Evolutionary conservation across 2,797 vertebrate species (phyloP).

Genomic region (Centroberyx gerrardi): DNA sequence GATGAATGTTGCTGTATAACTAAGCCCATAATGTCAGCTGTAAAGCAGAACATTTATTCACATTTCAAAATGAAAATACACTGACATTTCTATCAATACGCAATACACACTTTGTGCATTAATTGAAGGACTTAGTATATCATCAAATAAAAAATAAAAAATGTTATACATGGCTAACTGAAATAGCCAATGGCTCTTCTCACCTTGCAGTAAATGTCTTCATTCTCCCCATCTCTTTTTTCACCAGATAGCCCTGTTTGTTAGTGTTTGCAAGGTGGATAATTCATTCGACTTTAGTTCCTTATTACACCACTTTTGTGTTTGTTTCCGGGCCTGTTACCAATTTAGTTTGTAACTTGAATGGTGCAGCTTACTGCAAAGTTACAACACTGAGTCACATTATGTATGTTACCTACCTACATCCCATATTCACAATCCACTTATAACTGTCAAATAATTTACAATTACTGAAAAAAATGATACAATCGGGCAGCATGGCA

Average conservation of each 20-base stretch:
- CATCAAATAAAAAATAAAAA: too few species aligned
- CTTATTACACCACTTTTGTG: not conserved
- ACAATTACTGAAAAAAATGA: too few species aligned
- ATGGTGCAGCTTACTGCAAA: not conserved
- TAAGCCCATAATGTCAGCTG: constrained; percentile 6
- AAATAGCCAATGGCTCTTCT: not conserved
- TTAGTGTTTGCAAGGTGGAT: not conserved
- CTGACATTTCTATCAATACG: not conserved
- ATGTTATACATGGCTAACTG: too few species aligned
- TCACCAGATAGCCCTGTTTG: not conserved
- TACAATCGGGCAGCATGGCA: too few species aligned
- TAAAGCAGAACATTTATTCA: constrained; percentile 14
- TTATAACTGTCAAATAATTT: too few species aligned
- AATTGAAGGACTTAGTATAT: not conserved
- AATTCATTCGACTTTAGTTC: not conserved
- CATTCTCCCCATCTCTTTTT: not conserved
- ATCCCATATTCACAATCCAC: too few species aligned
- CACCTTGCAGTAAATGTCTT: not conserved
- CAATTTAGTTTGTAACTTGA: not conserved
- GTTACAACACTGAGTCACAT: not conserved
- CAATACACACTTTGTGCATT: not conserved
- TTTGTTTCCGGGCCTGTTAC: not conserved
- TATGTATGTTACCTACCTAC: too few species aligned
- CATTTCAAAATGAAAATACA: constrained; percentile 10
- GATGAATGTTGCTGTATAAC: constrained; percentile 16